Evolutionary conservation across 30 jellyfish, hydroid and myxozoan genomes (phyloP).

Genomic region (Cassiopea xamachana): DNA sequence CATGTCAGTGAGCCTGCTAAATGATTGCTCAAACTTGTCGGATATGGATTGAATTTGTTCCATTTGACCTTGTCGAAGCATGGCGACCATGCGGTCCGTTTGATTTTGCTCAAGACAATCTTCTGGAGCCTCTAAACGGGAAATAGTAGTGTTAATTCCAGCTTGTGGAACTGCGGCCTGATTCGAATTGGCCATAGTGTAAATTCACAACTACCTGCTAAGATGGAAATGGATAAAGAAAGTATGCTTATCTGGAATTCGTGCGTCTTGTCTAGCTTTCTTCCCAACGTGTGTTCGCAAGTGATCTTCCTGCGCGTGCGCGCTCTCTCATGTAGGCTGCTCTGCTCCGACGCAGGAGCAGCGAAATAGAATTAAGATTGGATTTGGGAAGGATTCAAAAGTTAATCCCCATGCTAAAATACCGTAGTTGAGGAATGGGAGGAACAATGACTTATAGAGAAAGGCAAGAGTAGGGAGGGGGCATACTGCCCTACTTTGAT

Average conservation of each 20-base stretch:
- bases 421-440: no score
- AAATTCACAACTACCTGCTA: neutral
- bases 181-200: neutral
- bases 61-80: neutral
- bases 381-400: no score
- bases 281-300: conserved; percentile 19
- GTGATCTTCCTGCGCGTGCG: conserved; percentile 57
- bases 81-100: neutral
- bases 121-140: no score
- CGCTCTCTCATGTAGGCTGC: conserved; percentile 44
- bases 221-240: neutral
- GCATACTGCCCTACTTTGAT: no score
- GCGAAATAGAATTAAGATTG: conserved; percentile 54
- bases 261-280: neutral
- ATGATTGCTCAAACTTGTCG: neutral
- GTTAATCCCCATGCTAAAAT: no score
- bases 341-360: conserved; percentile 41
- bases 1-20: neutral
- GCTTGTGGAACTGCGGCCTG: neutral
- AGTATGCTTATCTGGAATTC: conserved; percentile 10
- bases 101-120: neutral
- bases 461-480: no score
- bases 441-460: no score
- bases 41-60: neutral
- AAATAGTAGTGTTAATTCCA: neutral